Base-by-base conservation (phyloP, 2,113 vertebrate genomes). In the Phylloscopus whistleri region DNA sequence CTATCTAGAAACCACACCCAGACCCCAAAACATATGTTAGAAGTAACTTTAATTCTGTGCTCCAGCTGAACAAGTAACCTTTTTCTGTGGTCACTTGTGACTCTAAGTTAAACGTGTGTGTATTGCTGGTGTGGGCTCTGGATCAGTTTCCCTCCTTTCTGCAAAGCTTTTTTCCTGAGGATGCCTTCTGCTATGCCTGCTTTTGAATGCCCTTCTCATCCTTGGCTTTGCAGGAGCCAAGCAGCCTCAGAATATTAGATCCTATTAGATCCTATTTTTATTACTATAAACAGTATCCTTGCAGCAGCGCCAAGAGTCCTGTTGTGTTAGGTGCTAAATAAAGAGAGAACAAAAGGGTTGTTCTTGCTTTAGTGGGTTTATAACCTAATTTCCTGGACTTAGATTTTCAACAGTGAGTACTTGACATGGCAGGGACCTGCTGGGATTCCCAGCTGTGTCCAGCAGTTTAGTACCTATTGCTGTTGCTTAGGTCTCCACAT, bases 1-100 rank as follows among this genome's bases (percentile, higher is more conserved):
- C 95, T 97, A 97, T 96, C 94, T 95, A 92, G 78, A 97, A 97
- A 96, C 95, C 97, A 95, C 95, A 96, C 97, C 96, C 89, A 93
- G 92, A 94, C 90, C 88, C 88, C 86, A 93, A 97, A 95, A 88
- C 92, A 94, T 72, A 95, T 91, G 94, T 90, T 88, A 87, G 80
- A 59, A 95, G 93, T 80, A 95, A 79, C 75, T 94, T 83, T 64
- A 95, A 80, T 92, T 94, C 88, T 92, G 49, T 87, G 74, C 91
- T 89, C 74, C 90, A 89, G 96, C 90, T 89, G 89, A 96, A 94
- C 80, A 94, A 95, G 96, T 84, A 95, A 81, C 77, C 70, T 85
- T 95, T 94, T 89, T 94, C 89, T 87, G 72, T 87, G 95, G 95
- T 82, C 82, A 55, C 66, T 91, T 78, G 80, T 91, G 94, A 74